These are phyloP conservation scores for Quadroppia sp. DNA, from an alignment of 2,888 invertebrate species.

Conservation along the genomic window DNA sequence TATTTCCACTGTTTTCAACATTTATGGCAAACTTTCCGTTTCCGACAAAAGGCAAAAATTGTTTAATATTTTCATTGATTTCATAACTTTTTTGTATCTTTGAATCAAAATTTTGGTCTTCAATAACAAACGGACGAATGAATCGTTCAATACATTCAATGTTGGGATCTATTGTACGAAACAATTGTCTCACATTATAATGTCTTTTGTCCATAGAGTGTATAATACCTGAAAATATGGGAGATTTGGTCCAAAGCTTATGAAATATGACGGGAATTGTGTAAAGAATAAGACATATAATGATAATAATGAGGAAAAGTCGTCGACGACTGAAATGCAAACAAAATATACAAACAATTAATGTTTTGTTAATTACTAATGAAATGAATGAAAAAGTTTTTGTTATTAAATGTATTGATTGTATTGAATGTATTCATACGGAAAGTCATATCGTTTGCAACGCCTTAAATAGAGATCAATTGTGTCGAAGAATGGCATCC, in stretches of 20 bases:
- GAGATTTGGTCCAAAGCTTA: conserved; percentile 58
- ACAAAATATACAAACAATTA: too few relatives aligned
- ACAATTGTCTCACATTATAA: too few relatives aligned
- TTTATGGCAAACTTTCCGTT: conserved; percentile 69
- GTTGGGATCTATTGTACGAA: conserved; percentile 54
- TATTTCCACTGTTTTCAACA: conserved; percentile 58
- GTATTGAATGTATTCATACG: conserved; percentile 35
- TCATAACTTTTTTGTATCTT: conserved; percentile 62
- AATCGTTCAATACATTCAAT: conserved; percentile 65
- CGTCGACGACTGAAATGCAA: conserved; percentile 46
- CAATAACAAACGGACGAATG: conserved; percentile 61
- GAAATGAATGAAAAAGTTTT: too few relatives aligned
- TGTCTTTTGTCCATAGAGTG: too few relatives aligned
- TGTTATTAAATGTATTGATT: background rate
- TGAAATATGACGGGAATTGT: conserved; percentile 63
- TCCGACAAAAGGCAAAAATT: conserved; percentile 59
- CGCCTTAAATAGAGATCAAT: conserved; percentile 39
- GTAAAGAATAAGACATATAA: conserved; percentile 57
- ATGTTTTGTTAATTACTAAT: too few relatives aligned
- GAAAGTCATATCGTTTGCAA: conserved; percentile 42
- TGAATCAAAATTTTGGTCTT: conserved; percentile 64
- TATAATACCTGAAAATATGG: conserved; percentile 49
- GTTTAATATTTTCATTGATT: conserved; percentile 55
- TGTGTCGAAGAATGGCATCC: conserved; percentile 38
- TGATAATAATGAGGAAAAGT: conserved; percentile 44